Percentiles rank a stretch among this genome's conserved stretches.
phyloP scores from a whole-genome alignment of 2,797 vertebrate genomes.

The Pteropus rufus region DNA sequence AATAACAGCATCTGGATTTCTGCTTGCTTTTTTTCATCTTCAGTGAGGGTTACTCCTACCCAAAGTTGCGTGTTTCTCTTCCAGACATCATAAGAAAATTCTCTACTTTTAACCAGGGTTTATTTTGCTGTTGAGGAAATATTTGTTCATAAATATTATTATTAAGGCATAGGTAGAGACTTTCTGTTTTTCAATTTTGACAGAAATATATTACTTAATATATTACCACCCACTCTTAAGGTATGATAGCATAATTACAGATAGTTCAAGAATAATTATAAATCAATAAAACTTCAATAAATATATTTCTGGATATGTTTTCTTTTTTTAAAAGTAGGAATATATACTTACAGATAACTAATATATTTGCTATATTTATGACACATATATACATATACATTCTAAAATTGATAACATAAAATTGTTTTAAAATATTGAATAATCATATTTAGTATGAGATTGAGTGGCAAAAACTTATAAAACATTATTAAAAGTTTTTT shows the following conservation, averaged over 20 bases:
- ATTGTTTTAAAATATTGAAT: not conserved
- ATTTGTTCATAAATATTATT: not conserved
- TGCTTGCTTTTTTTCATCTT: slow-evolving; percentile 39
- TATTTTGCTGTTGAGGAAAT: slow-evolving; percentile 28
- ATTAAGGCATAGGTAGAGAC: not conserved
- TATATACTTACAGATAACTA: not conserved
- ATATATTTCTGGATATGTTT: not conserved
- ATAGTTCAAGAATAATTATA: not conserved
- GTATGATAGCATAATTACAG: not conserved
- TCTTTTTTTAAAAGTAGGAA: not conserved
- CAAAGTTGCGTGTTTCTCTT: slow-evolving; percentile 50
- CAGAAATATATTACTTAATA: not conserved
- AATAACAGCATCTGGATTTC: slow-evolving; percentile 55
- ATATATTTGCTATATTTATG: not conserved
- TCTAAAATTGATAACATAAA: not conserved
- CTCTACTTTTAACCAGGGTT: slow-evolving; percentile 35
- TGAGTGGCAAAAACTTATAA: not conserved
- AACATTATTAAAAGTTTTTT: not conserved
- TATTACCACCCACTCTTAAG: not conserved
- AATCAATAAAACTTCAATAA: slow-evolving; percentile 23
- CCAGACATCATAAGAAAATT: slow-evolving; percentile 47
- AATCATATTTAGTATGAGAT: not conserved
- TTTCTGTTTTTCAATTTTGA: slow-evolving; percentile 52
- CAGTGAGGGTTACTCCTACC: slow-evolving; percentile 60
- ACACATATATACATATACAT: not conserved